Percentiles rank a stretch among this genome's conserved stretches.
phyloP scores from a whole-genome alignment of 1,140 invertebrate species.

The Pachypeltis micranthus region DNA sequence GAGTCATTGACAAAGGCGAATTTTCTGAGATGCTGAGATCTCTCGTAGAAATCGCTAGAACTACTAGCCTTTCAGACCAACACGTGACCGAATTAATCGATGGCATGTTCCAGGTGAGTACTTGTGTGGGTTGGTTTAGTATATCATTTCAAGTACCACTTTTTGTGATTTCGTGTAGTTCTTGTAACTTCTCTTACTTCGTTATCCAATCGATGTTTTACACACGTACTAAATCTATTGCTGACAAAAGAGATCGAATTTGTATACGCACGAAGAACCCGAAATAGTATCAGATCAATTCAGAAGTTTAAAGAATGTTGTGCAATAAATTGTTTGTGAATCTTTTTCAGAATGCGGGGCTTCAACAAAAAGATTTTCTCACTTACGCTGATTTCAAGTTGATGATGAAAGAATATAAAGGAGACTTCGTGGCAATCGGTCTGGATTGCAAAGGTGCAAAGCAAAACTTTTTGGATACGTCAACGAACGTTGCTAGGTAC shows the following conservation, averaged over 20 bases:
- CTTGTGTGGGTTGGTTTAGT: neutral
- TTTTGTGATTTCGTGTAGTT: too few species aligned
- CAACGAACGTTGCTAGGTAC: slow-evolving; percentile 82
- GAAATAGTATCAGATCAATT: too few species aligned
- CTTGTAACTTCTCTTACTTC: too few species aligned
- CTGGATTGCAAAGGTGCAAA: slow-evolving; percentile 92
- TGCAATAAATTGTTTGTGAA: too few species aligned
- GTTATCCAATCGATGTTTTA: too few species aligned
- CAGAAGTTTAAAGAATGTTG: too few species aligned
- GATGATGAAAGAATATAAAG: slow-evolving; percentile 96
- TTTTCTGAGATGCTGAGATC: slow-evolving; percentile 88
- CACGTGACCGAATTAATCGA: slow-evolving; percentile 86
- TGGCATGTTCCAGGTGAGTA: slow-evolving; percentile 73
- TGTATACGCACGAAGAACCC: too few species aligned
- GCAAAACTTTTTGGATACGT: slow-evolving; percentile 88
- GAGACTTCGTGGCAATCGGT: slow-evolving; percentile 92
- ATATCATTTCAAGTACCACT: too few species aligned
- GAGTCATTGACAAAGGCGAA: slow-evolving; percentile 88
- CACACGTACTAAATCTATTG: too few species aligned
- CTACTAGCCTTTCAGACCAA: slow-evolving; percentile 75
- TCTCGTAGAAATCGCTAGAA: slow-evolving; percentile 87
- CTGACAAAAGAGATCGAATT: too few species aligned
- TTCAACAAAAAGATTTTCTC: slow-evolving; percentile 80
- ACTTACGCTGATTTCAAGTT: slow-evolving; percentile 92
- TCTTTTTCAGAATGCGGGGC: slow-evolving; percentile 66